A percentile compares a stretch with the other conserved stretches of the same genome.
Evolutionary conservation across 2,113 vertebrate species (phyloP).

Genomic region (Amphiprion ocellaris): DNA sequence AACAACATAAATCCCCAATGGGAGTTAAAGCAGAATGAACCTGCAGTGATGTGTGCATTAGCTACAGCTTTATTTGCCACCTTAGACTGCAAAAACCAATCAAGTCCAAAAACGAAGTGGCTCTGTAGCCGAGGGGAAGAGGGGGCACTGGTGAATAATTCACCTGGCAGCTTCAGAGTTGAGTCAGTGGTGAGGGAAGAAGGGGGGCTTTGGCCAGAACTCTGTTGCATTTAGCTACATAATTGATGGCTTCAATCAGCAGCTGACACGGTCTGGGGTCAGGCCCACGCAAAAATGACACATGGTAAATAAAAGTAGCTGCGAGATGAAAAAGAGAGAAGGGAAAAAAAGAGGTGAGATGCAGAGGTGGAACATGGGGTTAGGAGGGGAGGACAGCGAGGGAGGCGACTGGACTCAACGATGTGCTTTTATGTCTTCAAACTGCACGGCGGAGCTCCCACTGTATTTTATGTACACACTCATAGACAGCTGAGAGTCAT

Average conservation of each 20-base stretch:
- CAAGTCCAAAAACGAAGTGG: conserved; percentile 45
- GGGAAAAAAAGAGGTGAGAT: conserved; percentile 12
- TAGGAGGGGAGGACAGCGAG: conserved; percentile 25
- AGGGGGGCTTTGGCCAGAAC: conserved; percentile 48
- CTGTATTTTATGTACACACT: conserved; percentile 38
- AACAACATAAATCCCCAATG: conserved; percentile 34
- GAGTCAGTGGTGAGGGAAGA: conserved; percentile 20
- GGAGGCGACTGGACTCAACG: conserved; percentile 7
- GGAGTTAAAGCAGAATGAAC: conserved; percentile 29
- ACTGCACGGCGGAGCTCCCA: neutral
- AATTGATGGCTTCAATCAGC: conserved; percentile 67
- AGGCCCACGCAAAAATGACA: conserved; percentile 28
- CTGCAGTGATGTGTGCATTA: conserved; percentile 31
- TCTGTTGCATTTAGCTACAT: conserved; percentile 57
- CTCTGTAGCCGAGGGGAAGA: conserved; percentile 39
- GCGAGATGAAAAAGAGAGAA: conserved; percentile 25
- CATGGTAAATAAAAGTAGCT: conserved; percentile 44
- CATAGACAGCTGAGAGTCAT: conserved; percentile 15
- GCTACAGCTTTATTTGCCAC: conserved; percentile 49
- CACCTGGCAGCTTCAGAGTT: conserved; percentile 42
- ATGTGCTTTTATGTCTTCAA: conserved; percentile 27
- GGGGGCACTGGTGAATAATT: conserved; percentile 68
- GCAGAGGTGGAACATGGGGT: conserved; percentile 6
- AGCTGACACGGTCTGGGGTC: conserved; percentile 20
- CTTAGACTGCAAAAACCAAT: conserved; percentile 49